Evolutionary conservation across 2,888 invertebrate species (phyloP).

Genomic region (Agrilus cyanescens): DNA sequence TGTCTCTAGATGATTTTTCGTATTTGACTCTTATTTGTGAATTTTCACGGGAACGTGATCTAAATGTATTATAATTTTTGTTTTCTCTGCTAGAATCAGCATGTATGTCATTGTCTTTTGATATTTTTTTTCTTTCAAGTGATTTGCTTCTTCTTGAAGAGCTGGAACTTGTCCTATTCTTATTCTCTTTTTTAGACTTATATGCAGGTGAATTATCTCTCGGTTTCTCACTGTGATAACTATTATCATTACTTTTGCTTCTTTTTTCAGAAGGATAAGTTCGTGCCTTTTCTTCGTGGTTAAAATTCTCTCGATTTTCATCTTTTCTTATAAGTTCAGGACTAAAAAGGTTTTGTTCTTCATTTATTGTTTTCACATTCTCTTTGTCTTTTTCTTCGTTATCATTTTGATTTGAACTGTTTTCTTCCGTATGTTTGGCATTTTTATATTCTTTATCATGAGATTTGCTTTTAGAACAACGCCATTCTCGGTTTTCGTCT

Average conservation of each 20-base stretch:
- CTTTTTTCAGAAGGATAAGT: conserved; percentile 3
- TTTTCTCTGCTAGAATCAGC: not conserved
- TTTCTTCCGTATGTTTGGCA: not conserved
- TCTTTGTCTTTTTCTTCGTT: not conserved
- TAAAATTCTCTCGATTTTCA: conserved; percentile 6
- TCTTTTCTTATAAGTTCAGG: not conserved
- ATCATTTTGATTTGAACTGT: not conserved
- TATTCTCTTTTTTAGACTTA: not conserved
- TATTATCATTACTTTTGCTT: conserved; percentile 8
- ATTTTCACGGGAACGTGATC: not conserved
- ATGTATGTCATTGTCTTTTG: not conserved
- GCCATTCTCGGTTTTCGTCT: conserved; percentile 4
- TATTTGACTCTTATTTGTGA: not conserved
- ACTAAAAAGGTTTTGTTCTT: not conserved
- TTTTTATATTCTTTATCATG: conserved; percentile 1
- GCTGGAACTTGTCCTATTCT: not conserved
- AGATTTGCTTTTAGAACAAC: not conserved
- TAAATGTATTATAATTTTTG: not conserved
- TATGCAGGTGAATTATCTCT: not conserved
- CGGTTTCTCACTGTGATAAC: too few species aligned
- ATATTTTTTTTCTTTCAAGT: not conserved
- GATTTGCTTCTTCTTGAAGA: not conserved
- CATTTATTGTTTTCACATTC: not conserved
- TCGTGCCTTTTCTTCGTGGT: conserved; percentile 6
- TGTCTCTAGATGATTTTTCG: not conserved